Conservation (phyloP, 2,888 invertebrate species). For the Onthophagus sagittarius region DNA sequence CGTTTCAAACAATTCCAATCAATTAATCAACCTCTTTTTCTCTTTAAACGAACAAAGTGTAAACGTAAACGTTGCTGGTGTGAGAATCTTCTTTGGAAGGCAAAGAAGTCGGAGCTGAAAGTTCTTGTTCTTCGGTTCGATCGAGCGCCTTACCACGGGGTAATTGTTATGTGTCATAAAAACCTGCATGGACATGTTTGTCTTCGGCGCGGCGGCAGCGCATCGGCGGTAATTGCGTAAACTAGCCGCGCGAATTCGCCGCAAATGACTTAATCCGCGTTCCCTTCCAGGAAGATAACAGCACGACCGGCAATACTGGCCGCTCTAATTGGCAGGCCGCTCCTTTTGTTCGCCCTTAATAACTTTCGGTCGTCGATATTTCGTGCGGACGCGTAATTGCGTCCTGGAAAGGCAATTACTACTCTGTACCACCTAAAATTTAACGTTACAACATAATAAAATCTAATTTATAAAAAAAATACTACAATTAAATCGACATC, state of each 20-base stretch:
- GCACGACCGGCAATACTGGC: neutral
- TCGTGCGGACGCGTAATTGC: neutral
- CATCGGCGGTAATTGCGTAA: constrained; percentile 39
- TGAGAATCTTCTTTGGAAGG: neutral
- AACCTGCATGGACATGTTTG: constrained; percentile 41
- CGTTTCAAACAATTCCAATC: too few species aligned
- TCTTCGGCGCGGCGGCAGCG: constrained; percentile 33
- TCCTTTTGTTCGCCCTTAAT: neutral
- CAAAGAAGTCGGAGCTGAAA: neutral
- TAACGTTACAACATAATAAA: neutral
- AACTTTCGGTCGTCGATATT: neutral
- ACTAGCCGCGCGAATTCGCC: constrained; percentile 40
- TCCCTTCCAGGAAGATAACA: neutral
- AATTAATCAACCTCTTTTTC: too few species aligned
- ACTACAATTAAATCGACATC: too few species aligned
- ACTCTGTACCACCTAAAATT: neutral
- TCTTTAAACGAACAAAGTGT: neutral
- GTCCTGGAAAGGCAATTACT: neutral
- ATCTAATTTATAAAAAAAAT: neutral
- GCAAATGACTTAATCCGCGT: constrained; percentile 42
- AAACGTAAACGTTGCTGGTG: neutral
- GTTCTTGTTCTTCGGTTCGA: neutral
- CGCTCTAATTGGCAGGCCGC: neutral
- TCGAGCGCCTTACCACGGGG: constrained; percentile 14
- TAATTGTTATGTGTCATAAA: constrained; percentile 44